A percentile compares a stretch with the other conserved stretches of the same genome.
Conservation (phyloP, 1,140 invertebrate species). For the Tribolium madens region DNA sequence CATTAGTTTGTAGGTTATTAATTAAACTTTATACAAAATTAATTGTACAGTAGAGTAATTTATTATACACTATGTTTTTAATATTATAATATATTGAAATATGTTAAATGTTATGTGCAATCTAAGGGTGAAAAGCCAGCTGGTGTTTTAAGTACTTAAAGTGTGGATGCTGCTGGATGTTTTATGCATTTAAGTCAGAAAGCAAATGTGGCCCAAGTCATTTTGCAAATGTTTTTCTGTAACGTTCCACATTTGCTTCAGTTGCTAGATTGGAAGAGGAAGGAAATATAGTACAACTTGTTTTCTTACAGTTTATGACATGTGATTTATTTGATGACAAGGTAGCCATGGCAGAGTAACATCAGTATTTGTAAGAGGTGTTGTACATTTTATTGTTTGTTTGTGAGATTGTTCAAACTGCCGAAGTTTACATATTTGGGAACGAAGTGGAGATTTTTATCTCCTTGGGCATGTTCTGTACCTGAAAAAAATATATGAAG, state of each 20-base stretch:
- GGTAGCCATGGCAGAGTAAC: slow-evolving; percentile 41
- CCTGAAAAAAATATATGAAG: slow-evolving; percentile 31
- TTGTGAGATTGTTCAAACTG: slow-evolving; percentile 18
- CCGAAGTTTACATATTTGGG: slow-evolving; percentile 26
- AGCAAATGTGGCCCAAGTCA: slow-evolving; percentile 12
- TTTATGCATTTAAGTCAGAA: slow-evolving; percentile 40
- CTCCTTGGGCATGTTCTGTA: slow-evolving; percentile 39
- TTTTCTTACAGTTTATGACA: slow-evolving; percentile 43
- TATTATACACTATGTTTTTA: slow-evolving; percentile 38
- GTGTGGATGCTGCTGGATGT: slow-evolving; percentile 29
- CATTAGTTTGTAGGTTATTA: slow-evolving; percentile 40
- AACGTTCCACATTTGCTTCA: slow-evolving; percentile 33
- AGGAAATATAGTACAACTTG: slow-evolving; percentile 40
- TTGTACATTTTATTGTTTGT: slow-evolving; percentile 17
- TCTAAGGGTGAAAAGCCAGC: slow-evolving; percentile 14
- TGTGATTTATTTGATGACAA: slow-evolving; percentile 45
- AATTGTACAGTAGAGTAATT: slow-evolving; percentile 44
- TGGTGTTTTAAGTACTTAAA: slow-evolving; percentile 39
- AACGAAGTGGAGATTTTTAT: slow-evolving; percentile 15
- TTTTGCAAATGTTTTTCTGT: too few species aligned
- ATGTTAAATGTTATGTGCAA: slow-evolving; percentile 45
- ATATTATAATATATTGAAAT: slow-evolving; percentile 43
- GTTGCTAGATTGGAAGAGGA: slow-evolving; percentile 12
- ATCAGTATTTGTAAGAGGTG: slow-evolving; percentile 25
- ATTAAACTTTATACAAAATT: slow-evolving; percentile 40